Base-by-base conservation (phyloP, 2,797 vertebrate genomes). In the Chrysolophus pictus region DNA sequence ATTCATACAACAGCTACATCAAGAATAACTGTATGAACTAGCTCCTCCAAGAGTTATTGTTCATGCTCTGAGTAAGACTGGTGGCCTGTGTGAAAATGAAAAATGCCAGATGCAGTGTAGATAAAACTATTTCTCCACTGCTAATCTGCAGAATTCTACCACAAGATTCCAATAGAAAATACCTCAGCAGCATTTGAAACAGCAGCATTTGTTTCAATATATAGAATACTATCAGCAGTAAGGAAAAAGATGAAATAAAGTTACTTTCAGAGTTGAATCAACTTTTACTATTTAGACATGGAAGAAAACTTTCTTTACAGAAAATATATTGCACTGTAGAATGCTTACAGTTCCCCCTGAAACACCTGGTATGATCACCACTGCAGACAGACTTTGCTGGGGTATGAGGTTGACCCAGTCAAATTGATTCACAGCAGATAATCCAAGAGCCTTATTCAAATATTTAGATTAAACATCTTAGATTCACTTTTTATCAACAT, bases 31-130 rank as follows among this genome's bases (percentile, higher is more conserved):
- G 49, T 72, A 42, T 64, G 69, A 88, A 63, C 24, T 26, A 85
- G 24, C 8, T 87, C 44, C 29, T 69, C 44, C 21, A 44, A 94
- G 88, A 93, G 77, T 60, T 83, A 74, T 79, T 85, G 75, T 89
- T 84, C 68, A n/a, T 17, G 37, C 56, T 82, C 17, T 67, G 64
- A 91, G 58, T 80, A 69, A 87, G 55, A 31, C 63, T n/a, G 58
- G 37, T 4, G 42, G 24, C 31, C 64, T 23, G 31, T 21, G 10
- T 68, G 44, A 82, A 94, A 92, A 79, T 55, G 37, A 87, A 82
- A 94, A 94, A 76, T 62, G 39, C 33, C 47, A 74, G 68, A 87
- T 90, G 28, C 11, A 84, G 79, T 78, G 35, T 9, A 3, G 28
- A 88, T 92, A 86, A 87, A 87, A 78, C 26, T 46, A 15, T 78